phyloP scores from a whole-genome alignment of 2,113 vertebrate genomes.

The Sylvilagus bachmani region DNA sequence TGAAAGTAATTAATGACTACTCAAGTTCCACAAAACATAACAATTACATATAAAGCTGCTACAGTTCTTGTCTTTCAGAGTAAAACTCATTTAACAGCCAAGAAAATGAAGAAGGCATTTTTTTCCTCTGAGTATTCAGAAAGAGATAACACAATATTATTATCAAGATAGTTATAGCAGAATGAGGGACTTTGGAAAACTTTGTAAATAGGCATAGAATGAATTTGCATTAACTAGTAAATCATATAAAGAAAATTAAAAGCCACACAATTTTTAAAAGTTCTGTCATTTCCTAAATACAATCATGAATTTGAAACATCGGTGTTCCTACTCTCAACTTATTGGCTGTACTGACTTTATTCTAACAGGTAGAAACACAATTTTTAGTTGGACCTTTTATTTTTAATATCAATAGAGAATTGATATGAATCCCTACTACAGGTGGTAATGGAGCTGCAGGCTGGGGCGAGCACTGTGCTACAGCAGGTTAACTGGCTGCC shows the following conservation, averaged over 20 bases:
- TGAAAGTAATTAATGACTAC: neutral
- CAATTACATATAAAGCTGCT: neutral
- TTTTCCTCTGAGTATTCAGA: neutral
- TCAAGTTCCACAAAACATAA: neutral
- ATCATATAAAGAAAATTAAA: constrained; percentile 61
- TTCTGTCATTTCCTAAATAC: constrained; percentile 71
- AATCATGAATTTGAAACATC: constrained; percentile 67
- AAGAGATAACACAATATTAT: constrained; percentile 23
- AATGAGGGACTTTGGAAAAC: constrained; percentile 48
- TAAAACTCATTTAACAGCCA: neutral
- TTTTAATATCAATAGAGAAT: constrained; percentile 47
- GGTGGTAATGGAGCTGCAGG: neutral
- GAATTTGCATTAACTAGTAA: constrained; percentile 50
- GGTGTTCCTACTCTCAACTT: constrained; percentile 60
- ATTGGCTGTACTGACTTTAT: constrained; percentile 59
- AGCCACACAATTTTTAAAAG: constrained; percentile 40
- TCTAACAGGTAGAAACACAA: constrained; percentile 51
- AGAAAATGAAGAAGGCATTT: neutral
- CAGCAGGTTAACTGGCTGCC: too few relatives aligned
- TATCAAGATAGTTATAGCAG: constrained; percentile 23
- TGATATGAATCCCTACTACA: neutral
- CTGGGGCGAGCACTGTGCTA: too few relatives aligned
- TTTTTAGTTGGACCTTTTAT: constrained; percentile 34
- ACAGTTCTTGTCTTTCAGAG: neutral
- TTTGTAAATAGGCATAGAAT: constrained; percentile 19